These are phyloP conservation scores for Pinna nobilis DNA, from an alignment of 1,140 invertebrate species.

Conservation along the genomic window DNA sequence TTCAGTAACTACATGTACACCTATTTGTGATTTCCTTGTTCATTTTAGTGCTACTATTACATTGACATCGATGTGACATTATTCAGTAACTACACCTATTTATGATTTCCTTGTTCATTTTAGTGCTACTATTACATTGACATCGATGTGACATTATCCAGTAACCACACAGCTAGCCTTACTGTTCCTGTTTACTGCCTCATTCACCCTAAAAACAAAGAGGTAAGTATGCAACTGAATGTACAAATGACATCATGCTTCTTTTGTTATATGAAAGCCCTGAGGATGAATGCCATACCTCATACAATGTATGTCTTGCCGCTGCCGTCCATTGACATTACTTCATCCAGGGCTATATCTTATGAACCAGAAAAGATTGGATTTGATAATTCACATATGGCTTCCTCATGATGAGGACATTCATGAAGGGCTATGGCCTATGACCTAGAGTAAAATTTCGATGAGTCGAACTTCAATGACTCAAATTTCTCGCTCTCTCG, in stretches of 20 bases:
- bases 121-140: slow-evolving; percentile 52
- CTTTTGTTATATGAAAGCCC: not conserved
- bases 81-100: no score
- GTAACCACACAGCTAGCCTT: slow-evolving; percentile 34
- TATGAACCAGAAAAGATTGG: not conserved
- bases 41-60: slow-evolving; percentile 50
- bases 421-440: no score
- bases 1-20: no score
- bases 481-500: no score
- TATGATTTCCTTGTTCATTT: slow-evolving; percentile 18
- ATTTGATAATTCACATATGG: no score
- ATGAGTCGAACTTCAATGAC: no score
- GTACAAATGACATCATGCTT: not conserved
- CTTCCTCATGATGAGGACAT: no score
- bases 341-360: not conserved
- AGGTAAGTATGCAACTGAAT: not conserved
- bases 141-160: slow-evolving; percentile 36
- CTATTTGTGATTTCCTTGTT: slow-evolving; percentile 1
- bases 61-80: no score
- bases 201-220: slow-evolving; percentile 19
- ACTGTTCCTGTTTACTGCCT: slow-evolving; percentile 42
- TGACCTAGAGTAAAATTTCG: no score
- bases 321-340: not conserved
- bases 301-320: not conserved
- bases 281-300: not conserved